Conservation (phyloP, 2,888 invertebrate species). For the Bhutanitis thaidina region DNA sequence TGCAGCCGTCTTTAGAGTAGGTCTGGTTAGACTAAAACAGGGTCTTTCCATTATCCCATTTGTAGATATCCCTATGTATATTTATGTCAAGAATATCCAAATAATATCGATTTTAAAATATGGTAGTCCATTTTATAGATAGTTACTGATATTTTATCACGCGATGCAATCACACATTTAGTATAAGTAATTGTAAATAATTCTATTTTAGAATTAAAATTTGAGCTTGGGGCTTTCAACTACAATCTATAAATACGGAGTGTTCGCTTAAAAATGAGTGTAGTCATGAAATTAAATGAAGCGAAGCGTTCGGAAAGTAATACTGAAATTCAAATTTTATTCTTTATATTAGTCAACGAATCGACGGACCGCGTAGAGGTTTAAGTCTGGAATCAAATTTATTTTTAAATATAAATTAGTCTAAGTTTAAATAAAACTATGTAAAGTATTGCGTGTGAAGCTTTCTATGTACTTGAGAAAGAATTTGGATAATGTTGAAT, state of each 20-base stretch:
- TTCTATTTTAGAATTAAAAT: conserved; percentile 25
- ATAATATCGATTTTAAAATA: conserved; percentile 49
- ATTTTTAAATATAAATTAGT: too few relatives aligned
- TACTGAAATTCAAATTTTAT: too few relatives aligned
- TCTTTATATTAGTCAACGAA: too few relatives aligned
- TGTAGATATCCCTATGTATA: conserved; percentile 54
- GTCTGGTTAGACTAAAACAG: conserved; percentile 58
- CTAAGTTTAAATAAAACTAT: too few relatives aligned
- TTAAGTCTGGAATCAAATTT: too few relatives aligned
- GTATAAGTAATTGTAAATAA: conserved; percentile 34
- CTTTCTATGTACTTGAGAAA: too few relatives aligned
- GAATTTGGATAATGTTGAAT: too few relatives aligned
- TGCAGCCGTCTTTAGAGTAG: conserved; percentile 43
- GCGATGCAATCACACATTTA: conserved; percentile 41
- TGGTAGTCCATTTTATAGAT: conserved; percentile 50
- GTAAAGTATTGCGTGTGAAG: too few relatives aligned
- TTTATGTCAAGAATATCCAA: conserved; percentile 56
- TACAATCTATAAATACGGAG: conserved; percentile 30
- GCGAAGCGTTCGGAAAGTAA: conserved; percentile 21
- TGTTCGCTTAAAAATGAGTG: conserved; percentile 22
- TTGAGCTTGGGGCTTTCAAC: conserved; percentile 37
- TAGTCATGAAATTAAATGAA: conserved; percentile 14
- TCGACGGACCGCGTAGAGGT: too few relatives aligned
- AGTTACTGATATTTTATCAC: conserved; percentile 35
- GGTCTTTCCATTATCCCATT: conserved; percentile 64